Evolutionary conservation across 1,140 invertebrate species (phyloP).

Genomic region (Macrosteles quadrilineatus): DNA sequence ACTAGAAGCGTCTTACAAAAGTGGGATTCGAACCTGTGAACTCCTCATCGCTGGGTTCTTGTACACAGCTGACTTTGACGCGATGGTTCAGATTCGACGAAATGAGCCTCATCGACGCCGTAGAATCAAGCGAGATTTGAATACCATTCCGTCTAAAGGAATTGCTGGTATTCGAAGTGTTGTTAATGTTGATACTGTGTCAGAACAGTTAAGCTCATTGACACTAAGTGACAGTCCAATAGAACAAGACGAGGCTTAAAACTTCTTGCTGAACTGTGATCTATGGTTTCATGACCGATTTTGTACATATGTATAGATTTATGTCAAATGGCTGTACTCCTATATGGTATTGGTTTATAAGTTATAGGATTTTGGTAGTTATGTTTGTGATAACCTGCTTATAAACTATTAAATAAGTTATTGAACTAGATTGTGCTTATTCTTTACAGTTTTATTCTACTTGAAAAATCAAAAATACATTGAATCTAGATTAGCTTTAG

Average conservation of each 20-base stretch:
- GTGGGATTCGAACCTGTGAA: conserved; percentile 74
- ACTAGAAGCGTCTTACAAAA: conserved; percentile 78
- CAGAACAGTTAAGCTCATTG: conserved; percentile 11
- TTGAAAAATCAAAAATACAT: too few relatives aligned
- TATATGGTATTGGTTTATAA: too few relatives aligned
- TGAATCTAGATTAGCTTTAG: too few relatives aligned
- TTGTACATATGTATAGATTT: too few relatives aligned
- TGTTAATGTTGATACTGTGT: background rate
- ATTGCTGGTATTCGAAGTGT: conserved; percentile 61
- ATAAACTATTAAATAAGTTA: too few relatives aligned
- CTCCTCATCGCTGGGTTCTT: conserved; percentile 90
- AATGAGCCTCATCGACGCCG: conserved; percentile 80
- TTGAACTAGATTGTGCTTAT: too few relatives aligned
- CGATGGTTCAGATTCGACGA: conserved; percentile 81
- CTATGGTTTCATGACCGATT: too few relatives aligned
- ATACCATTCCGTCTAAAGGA: conserved; percentile 78
- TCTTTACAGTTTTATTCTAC: too few relatives aligned
- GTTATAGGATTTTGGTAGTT: too few relatives aligned
- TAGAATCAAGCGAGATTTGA: conserved; percentile 80
- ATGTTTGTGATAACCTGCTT: too few relatives aligned
- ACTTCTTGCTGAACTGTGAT: too few relatives aligned
- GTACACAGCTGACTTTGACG: conserved; percentile 88
- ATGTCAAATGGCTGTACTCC: too few relatives aligned
- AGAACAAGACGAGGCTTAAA: background rate
- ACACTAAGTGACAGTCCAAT: background rate